A percentile compares a stretch with the other conserved stretches of the same genome.
These are phyloP conservation scores for Tyto alba DNA, from an alignment of 2,113 vertebrate genomes.

Conservation along the genomic window DNA sequence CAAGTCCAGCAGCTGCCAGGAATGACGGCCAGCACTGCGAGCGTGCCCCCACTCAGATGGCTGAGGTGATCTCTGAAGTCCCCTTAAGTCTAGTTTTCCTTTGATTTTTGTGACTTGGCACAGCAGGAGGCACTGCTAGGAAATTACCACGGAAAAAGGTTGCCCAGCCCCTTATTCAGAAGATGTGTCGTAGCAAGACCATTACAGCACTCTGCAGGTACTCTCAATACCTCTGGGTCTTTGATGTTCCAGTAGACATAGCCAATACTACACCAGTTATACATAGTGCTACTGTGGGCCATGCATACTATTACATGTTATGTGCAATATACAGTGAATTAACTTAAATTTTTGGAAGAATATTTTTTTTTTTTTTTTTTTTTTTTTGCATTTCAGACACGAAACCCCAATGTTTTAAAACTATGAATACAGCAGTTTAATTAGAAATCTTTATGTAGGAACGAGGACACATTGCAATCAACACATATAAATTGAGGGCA, in stretches of 20 bases:
- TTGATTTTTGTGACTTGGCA: background rate
- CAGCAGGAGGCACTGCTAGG: background rate
- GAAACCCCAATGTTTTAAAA: background rate
- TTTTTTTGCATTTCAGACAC: background rate
- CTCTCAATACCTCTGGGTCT: background rate
- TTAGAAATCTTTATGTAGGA: background rate
- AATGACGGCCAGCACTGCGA: rapidly evolving
- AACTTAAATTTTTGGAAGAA: background rate
- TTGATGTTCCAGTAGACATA: background rate
- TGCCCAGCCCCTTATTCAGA: background rate
- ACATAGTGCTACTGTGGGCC: background rate
- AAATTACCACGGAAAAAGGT: background rate
- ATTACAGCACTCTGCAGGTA: rapidly evolving
- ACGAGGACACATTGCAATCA: background rate
- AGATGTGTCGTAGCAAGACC: background rate
- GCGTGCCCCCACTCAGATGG: rapidly evolving
- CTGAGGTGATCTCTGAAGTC: background rate
- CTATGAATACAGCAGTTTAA: background rate
- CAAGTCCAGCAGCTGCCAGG: background rate
- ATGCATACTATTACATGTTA: no score
- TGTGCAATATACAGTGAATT: background rate
- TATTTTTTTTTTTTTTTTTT: background rate
- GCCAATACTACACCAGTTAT: rapidly evolving
- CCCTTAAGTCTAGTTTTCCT: background rate
- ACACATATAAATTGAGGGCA: background rate